Percentiles rank a stretch among this genome's conserved stretches.
Evolutionary conservation across 2,113 vertebrate genomes (phyloP).

Genomic region (Mystacornis crossleyi): DNA sequence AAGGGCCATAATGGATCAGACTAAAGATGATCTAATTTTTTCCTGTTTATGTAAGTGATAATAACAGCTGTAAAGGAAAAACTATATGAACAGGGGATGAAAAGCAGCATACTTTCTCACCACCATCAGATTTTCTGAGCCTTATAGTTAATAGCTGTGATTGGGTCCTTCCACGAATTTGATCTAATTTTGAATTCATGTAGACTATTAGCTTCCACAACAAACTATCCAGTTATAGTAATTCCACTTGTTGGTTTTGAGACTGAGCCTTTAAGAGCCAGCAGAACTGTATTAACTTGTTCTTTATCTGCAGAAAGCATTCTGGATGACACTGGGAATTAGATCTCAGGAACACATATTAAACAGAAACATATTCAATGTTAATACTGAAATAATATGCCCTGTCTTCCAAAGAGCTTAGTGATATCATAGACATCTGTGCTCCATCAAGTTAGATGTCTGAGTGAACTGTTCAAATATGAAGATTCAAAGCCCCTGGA

Average conservation of each 20-base stretch:
- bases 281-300: neutral
- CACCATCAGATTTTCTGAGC: neutral
- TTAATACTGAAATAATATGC: slow-evolving; percentile 12
- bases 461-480: slow-evolving; percentile 9
- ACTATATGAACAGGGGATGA: neutral
- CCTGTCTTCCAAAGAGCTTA: neutral
- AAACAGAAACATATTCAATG: neutral
- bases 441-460: neutral
- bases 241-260: neutral
- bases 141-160: neutral
- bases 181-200: neutral
- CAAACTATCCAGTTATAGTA: neutral
- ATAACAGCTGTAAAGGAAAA: neutral
- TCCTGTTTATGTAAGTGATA: neutral
- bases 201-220: neutral
- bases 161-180: neutral
- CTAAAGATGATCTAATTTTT: neutral
- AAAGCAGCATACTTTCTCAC: neutral
- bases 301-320: neutral
- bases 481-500: slow-evolving; percentile 14
- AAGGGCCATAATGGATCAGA: neutral
- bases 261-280: neutral
- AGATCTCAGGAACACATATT: neutral
- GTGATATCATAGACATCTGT: slow-evolving; percentile 56
- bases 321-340: neutral